Conservation (phyloP, 2,888 invertebrate genomes). For the Ferdinandea cuprea region DNA sequence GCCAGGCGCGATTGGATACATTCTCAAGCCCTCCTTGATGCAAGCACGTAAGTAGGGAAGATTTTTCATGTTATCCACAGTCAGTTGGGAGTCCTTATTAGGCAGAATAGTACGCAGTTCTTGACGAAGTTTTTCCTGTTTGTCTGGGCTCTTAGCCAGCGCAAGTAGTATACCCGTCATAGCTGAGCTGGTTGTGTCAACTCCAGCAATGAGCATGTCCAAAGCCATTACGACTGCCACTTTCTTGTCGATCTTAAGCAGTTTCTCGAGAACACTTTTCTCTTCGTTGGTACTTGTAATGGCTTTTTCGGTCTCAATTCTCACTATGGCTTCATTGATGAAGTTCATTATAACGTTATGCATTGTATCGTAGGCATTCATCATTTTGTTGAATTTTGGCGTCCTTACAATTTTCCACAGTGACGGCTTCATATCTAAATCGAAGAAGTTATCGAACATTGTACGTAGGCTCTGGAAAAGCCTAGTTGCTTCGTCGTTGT, state of each 20-base stretch:
- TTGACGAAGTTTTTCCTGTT: conserved; percentile 86
- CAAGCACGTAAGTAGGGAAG: conserved; percentile 87
- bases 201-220: conserved; percentile 88
- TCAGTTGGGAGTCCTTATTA: conserved; percentile 80
- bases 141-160: conserved; percentile 86
- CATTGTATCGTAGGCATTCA: conserved; percentile 77
- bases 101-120: conserved; percentile 84
- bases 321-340: conserved; percentile 80
- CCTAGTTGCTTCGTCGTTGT: conserved; percentile 61
- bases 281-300: conserved; percentile 74
- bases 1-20: conserved; percentile 85
- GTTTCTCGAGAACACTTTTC: conserved; percentile 86
- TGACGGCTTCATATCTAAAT: conserved; percentile 77
- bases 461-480: conserved; percentile 52
- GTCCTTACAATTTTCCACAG: conserved; percentile 76
- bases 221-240: conserved; percentile 87
- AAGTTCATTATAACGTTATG: conserved; percentile 77
- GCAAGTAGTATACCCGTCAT: conserved; percentile 85
- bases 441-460: conserved; percentile 59
- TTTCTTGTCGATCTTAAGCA: conserved; percentile 85
- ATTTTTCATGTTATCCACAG: conserved; percentile 81
- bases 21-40: conserved; percentile 87
- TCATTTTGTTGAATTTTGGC: conserved; percentile 75
- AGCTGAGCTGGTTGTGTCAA: conserved; percentile 86
- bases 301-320: conserved; percentile 71